Conservation (phyloP, 30 jellyfish, hydroid and myxozoan genomes). For the Sanderia malayensis region DNA sequence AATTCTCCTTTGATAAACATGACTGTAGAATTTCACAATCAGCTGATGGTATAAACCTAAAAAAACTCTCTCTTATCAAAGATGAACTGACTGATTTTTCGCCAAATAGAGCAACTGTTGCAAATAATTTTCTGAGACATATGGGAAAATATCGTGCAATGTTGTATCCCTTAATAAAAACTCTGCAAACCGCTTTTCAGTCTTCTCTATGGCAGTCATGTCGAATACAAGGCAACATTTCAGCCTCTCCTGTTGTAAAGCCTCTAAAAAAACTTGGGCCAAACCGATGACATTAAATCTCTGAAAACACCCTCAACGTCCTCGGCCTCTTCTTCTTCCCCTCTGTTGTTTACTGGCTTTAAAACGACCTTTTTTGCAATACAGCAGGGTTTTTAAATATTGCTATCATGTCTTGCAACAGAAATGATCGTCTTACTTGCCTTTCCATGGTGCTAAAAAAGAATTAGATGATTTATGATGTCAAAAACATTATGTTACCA, state of each 20-base stretch:
- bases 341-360: background rate
- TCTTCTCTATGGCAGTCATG: background rate
- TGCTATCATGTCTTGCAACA: background rate
- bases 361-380: background rate
- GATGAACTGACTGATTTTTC: background rate
- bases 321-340: background rate
- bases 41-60: background rate
- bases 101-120: background rate
- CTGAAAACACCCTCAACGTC: background rate
- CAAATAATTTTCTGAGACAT: background rate
- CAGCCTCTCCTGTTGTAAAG: background rate
- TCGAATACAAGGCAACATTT: background rate
- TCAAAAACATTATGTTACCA: too few species aligned
- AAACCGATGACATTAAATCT: background rate
- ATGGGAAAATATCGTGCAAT: background rate
- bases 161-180: background rate
- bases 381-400: background rate
- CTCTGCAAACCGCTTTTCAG: background rate
- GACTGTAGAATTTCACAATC: background rate
- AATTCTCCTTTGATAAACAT: background rate
- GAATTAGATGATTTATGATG: too few species aligned
- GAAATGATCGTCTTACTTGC: background rate
- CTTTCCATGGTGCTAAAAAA: background rate
- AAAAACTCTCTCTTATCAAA: background rate
- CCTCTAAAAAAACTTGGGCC: background rate